Evolutionary conservation across 2,888 invertebrate genomes (phyloP).

Genomic region (Hermaeophaga mercurialis): DNA sequence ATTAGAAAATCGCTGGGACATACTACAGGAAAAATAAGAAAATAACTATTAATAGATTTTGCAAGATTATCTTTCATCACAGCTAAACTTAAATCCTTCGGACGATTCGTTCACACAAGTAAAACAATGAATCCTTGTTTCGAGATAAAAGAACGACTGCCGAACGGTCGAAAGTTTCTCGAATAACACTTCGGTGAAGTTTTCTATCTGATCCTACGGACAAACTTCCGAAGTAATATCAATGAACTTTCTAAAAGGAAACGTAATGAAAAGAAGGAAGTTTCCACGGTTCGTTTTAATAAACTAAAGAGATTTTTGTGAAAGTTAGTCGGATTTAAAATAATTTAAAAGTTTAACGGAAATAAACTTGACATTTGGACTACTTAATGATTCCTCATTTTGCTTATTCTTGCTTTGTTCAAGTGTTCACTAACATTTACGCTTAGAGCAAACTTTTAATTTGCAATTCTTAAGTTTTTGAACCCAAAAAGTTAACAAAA

Average conservation of each 20-base stretch:
- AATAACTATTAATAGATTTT: too few species aligned
- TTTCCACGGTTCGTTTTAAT: constrained; percentile 11
- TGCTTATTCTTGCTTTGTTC: too few species aligned
- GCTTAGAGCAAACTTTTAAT: too few species aligned
- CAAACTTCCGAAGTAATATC: constrained; percentile 7
- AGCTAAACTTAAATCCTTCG: constrained; percentile 1
- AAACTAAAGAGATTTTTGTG: constrained; percentile 4
- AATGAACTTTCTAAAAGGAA: constrained; percentile 14
- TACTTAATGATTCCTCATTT: not conserved
- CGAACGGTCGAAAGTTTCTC: not conserved
- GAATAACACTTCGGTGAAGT: constrained; percentile 5
- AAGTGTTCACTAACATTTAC: too few species aligned
- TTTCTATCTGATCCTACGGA: constrained; percentile 7
- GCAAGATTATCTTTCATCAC: too few species aligned
- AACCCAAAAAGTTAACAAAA: too few species aligned
- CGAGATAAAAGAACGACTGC: constrained; percentile 3
- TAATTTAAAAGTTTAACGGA: constrained; percentile 2
- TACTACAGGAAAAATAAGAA: too few species aligned
- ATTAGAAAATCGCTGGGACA: too few species aligned
- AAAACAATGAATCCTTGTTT: constrained; percentile 5
- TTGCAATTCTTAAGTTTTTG: too few species aligned
- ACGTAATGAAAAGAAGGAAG: constrained; percentile 12
- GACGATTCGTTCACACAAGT: not conserved
- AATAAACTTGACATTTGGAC: constrained; percentile 2
- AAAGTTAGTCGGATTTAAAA: constrained; percentile 6